Evolutionary conservation across 2,888 invertebrate species (phyloP), one percentile per base, ranked within the genome.

Genomic region (Eueremaeus valkanovi): DNA sequence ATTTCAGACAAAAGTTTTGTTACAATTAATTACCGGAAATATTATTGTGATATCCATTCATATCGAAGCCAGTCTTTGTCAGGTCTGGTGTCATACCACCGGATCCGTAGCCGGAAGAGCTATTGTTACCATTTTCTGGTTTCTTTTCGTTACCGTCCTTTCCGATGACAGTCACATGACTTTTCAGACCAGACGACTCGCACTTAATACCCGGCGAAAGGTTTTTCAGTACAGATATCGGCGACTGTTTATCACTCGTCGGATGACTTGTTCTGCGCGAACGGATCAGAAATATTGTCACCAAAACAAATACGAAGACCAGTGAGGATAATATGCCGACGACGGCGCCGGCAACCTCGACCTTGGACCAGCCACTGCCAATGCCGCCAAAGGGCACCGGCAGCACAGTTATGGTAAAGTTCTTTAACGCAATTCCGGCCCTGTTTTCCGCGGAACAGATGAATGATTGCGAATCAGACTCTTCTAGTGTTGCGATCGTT

Each of bases 371-470:
- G 85, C 90, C 90, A 76, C 90, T 89, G n/a, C 88, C 87, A 29
- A 90, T 90, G 58, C 89, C 88, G 76, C n/a, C n/a, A n/a, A 89
- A 85, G 84, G 91, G 29, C 18, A 36, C 8, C 9, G 68, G 68
- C 27, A 90, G 88, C 74, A 94, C 91, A 82, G 91, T 90, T 55
- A 94, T 86, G 49, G 93, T 93, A 82, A 93, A 93, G 84, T 94
- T 94, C 18, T 92, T 92, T 85, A 92, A 92, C 42, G 91, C 90
- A 81, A 88, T 90, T 29, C 93, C 94, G 3, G 92, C 94, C 77
- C 90, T 89, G 84, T 94, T 95, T 84, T 93, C 92, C 11, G 93
- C 93, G 1, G 92, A 90, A 83, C 94, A 94, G 83, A 91, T 91
- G 84, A 93, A 92, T 81, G 92, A 92, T 76, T 89, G 90, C 51